Evolutionary conservation across 1,140 invertebrate species (phyloP).

Genomic region (Lanistes nyassanus): DNA sequence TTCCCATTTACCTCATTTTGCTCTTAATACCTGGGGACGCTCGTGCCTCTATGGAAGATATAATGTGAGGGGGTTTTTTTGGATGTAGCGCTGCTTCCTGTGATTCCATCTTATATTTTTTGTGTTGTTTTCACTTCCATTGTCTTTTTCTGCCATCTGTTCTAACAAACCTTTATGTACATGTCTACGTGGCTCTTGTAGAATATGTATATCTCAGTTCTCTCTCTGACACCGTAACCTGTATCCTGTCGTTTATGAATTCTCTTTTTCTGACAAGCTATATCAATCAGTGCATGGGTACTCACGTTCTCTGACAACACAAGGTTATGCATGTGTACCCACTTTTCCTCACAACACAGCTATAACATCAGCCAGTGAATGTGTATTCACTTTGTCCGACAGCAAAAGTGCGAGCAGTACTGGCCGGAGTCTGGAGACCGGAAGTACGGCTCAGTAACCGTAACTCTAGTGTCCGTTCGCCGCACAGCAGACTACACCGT

Average conservation of each 20-base stretch:
- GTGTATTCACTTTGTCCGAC: constrained; percentile 52
- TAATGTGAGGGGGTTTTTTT: no score
- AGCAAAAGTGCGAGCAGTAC: constrained; percentile 91
- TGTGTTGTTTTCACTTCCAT: background rate
- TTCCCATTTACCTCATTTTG: no score
- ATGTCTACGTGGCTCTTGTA: background rate
- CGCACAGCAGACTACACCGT: constrained; percentile 21
- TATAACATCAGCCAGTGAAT: no score
- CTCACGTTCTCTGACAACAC: no score
- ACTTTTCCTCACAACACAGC: no score
- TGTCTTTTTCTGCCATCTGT: background rate
- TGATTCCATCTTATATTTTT: no score
- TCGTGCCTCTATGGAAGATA: no score
- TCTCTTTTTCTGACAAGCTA: background rate
- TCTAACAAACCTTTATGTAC: background rate
- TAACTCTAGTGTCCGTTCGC: constrained; percentile 11
- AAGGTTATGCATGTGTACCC: no score
- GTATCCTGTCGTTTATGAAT: no score
- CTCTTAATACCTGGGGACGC: no score
- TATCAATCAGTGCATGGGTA: no score
- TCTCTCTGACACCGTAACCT: background rate
- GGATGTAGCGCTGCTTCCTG: no score
- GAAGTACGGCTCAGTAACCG: constrained; percentile 21
- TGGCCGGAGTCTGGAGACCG: constrained; percentile 27
- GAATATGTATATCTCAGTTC: background rate